Evolutionary conservation across 2,113 vertebrate genomes (phyloP), one percentile per base, ranked within the genome.

Genomic region (Balaenoptera acutorostrata): DNA sequence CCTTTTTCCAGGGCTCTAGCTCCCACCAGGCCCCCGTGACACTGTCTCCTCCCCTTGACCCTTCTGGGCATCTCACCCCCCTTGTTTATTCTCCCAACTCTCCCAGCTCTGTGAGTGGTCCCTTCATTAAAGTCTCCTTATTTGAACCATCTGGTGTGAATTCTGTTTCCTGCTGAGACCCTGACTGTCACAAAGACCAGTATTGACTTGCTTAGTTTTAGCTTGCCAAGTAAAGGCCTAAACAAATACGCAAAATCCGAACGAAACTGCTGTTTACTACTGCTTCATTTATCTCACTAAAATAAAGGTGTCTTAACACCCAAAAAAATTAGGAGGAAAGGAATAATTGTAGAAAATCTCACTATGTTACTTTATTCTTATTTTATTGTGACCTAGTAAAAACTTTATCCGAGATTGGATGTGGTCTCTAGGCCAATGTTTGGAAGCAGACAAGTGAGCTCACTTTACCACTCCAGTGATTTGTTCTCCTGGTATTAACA

Each of bases 121-220:
- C 69, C 18, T 95, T 96, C 66, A 81, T 90, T 80, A 87, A 84
- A 41, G 5, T 74, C 63, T 84, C 49, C 74, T 81, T 96, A 81
- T 93, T 55, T 91, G 94, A 90, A 87, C 74, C 72, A 95, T 92
- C 68, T 85, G 52, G 82, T 61, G 31, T 72, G 59, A 89, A 93
- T 93, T 93, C 92, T 93, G 39, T 72, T 93, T 89, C 86, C 55
- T 96, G 89, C 78, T 87, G 72, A 97, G 89, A 96, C 61, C 61
- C 52, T 90, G 69, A 75, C 69, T 86, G 23, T 78, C 69, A 75
- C 63, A 88, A 92, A 97, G 86, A 80, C 77, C 90, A 83, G 46
- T 95, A 97, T 46, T 78, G 94, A 92, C 83, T 96, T 96, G 94
- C n/a, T 96, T 97, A 68, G 83, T 92, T 83, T 96, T 93, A 95